These are phyloP conservation scores for Agrochola circellaris DNA, from an alignment of 2,888 invertebrate genomes.

Conservation along the genomic window DNA sequence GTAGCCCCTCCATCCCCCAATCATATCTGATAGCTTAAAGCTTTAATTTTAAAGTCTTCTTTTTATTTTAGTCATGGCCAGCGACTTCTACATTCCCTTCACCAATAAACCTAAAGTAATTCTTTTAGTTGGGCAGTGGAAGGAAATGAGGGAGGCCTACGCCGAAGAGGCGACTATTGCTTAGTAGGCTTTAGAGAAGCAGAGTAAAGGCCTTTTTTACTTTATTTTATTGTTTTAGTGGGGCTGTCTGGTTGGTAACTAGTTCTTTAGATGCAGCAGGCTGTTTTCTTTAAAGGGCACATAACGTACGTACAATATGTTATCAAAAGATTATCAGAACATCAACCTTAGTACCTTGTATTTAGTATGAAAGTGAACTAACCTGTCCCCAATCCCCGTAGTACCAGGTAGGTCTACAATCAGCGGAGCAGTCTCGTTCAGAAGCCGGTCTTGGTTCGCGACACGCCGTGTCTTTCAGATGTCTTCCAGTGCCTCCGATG, in stretches of 20 bases:
- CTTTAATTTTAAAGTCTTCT: background rate
- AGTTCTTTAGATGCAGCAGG: background rate
- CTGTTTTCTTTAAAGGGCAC: background rate
- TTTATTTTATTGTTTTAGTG: too few species aligned
- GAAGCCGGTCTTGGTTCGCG: constrained; percentile 91
- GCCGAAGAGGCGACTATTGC: too few species aligned
- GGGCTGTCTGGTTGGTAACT: background rate
- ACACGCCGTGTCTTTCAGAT: constrained; percentile 91
- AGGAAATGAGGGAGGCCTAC: too few species aligned
- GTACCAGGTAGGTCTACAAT: constrained; percentile 93
- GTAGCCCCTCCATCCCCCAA: background rate
- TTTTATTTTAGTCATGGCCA: background rate
- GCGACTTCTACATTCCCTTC: background rate
- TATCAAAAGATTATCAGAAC: background rate
- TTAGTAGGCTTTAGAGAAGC: too few species aligned
- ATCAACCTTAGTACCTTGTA: background rate
- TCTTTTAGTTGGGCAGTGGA: background rate
- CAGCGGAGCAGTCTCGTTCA: constrained; percentile 91
- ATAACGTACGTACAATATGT: background rate
- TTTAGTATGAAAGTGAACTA: constrained; percentile 51
- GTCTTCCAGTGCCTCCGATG: constrained; percentile 89
- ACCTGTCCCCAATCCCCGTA: constrained; percentile 94
- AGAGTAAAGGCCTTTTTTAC: too few species aligned
- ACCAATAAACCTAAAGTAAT: background rate
- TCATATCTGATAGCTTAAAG: background rate